Evolutionary conservation across 2,113 vertebrate genomes (phyloP).

Genomic region (Tetrax tetrax): DNA sequence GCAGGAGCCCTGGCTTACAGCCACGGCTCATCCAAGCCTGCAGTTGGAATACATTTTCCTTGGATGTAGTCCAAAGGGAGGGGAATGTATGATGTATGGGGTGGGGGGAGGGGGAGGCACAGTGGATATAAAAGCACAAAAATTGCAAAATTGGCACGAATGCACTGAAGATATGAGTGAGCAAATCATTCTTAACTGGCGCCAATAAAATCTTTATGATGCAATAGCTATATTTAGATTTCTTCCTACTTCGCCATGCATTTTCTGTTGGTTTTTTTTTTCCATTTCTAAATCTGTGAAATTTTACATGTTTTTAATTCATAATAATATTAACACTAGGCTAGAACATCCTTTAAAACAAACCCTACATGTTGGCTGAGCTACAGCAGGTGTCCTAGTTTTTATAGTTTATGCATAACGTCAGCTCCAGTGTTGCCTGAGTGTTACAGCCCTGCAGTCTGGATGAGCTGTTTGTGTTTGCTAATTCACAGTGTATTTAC

Average conservation of each 20-base stretch:
- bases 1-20: slow-evolving; percentile 21
- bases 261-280: background rate
- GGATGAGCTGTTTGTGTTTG: background rate
- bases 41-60: slow-evolving; percentile 20
- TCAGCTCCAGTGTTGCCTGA: background rate
- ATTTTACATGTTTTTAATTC: background rate
- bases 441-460: background rate
- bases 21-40: slow-evolving; percentile 1
- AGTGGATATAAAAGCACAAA: background rate
- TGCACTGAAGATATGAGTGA: background rate
- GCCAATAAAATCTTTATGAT: background rate
- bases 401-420: background rate
- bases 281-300: background rate
- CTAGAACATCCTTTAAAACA: background rate
- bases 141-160: slow-evolving; percentile 31
- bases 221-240: background rate
- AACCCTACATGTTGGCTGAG: background rate
- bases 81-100: background rate
- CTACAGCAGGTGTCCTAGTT: background rate
- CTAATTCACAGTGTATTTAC: background rate
- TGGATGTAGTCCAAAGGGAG: slow-evolving; percentile 25
- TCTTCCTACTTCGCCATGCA: background rate
- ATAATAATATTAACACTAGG: background rate
- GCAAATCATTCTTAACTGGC: background rate
- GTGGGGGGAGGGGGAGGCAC: too few species aligned